Percentiles rank a stretch among this genome's conserved stretches.
These are phyloP conservation scores for Lutjanus erythropterus DNA, from an alignment of 2,113 vertebrate species.

Conservation along the genomic window DNA sequence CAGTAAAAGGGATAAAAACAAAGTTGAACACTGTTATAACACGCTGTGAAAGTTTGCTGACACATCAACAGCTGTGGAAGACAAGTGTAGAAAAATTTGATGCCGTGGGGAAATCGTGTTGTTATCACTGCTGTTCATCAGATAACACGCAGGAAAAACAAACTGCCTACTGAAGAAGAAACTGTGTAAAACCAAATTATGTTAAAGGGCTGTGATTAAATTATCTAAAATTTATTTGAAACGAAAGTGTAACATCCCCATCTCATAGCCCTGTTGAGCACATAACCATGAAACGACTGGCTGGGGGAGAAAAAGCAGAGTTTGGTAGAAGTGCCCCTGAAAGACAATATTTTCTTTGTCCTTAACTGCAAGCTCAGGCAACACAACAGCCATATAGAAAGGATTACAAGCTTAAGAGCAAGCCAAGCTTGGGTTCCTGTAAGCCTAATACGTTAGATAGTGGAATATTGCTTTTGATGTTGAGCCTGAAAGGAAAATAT, in stretches of 20 bases:
- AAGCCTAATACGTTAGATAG: constrained; percentile 16
- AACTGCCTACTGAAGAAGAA: not conserved
- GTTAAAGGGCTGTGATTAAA: not conserved
- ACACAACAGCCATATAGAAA: constrained; percentile 32
- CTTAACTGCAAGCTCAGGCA: constrained; percentile 19
- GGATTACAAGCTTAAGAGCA: constrained; percentile 43
- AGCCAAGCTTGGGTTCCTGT: not conserved
- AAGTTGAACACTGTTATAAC: not conserved
- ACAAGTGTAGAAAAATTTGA: not conserved
- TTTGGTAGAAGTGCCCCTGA: constrained; percentile 10
- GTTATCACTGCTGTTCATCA: not conserved
- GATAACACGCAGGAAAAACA: not conserved
- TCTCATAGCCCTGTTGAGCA: not conserved
- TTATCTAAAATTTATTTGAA: not conserved
- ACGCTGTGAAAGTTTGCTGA: not conserved
- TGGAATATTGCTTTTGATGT: constrained; percentile 44
- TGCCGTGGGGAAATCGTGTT: not conserved
- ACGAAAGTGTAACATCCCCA: not conserved
- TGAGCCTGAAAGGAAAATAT: constrained; percentile 31
- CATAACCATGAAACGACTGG: constrained; percentile 4
- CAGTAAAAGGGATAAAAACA: not conserved
- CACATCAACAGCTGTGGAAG: not conserved
- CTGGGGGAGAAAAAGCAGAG: not conserved
- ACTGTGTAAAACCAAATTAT: not conserved
- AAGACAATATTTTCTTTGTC: constrained; percentile 54